Evolutionary conservation across 1,140 invertebrate species (phyloP), one percentile per base, ranked within the genome.

Genomic region (Neocloeon triangulifer): DNA sequence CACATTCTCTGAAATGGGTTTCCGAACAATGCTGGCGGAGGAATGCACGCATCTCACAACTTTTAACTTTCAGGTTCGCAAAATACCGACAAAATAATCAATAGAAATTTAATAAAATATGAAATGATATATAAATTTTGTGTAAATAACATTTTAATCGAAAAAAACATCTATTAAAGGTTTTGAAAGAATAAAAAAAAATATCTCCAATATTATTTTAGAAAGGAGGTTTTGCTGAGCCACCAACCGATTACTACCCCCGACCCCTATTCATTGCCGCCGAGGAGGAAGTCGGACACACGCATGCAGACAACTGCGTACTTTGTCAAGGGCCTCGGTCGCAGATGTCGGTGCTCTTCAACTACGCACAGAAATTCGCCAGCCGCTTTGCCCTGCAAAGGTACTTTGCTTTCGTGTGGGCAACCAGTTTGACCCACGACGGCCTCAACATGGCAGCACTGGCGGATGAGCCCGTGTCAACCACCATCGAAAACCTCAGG

Each of bases 31-130:
- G 2, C 75, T 75, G 33, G 73, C 62, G 0, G 84, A 89, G 57
- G 84, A 91, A 48, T 57, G 61, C 3, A 64, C 69, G 0, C 49
- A 55, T 14, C 69, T 85, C 17, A 71, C 70, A 3, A 73, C 75
- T 0, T 89, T 86, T 41, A 84, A 85, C 49, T 86, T 76, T 46
- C n/a, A n/a, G n/a, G n/a, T n/a, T n/a, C n/a, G n/a, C n/a, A n/a
- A n/a, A n/a, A n/a, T n/a, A n/a, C n/a, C n/a, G n/a, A n/a, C n/a
- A n/a, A n/a, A n/a, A n/a, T n/a, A n/a, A n/a, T n/a, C n/a, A n/a
- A n/a, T n/a, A n/a, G n/a, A n/a, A n/a, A n/a, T n/a, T n/a, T n/a
- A n/a, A n/a, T n/a, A n/a, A n/a, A n/a, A n/a, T n/a, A n/a, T n/a
- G n/a, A n/a, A n/a, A n/a, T n/a, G n/a, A n/a, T n/a, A n/a, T n/a